Evolutionary conservation across 2,888 invertebrate genomes (phyloP), one percentile per base, ranked within the genome.

Genomic region (Hesperia comma): DNA sequence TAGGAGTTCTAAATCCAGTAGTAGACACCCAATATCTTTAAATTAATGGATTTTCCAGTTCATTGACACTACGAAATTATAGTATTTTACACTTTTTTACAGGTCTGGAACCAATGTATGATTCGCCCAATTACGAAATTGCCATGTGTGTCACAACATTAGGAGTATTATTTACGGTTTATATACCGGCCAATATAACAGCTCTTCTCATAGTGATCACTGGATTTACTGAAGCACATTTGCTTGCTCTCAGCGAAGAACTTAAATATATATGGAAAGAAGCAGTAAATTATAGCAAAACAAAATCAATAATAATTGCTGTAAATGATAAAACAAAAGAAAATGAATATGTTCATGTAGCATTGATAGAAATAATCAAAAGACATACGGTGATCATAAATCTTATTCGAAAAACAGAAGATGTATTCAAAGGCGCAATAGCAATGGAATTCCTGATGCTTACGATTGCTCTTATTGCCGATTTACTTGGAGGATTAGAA

Each of bases 91-190:
- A 37, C 21, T 21, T 4, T 37, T 53, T 15, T n/a, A 43, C 78
- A 88, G 87, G 87, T 69, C 70, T 87, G 2, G 83, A 86, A 43
- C 87, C 87, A 12, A 82, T 82, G 76, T 70, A 74, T 3, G 79
- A 84, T 61, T 75, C 83, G 6, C 87, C 87, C 0, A 83, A 86
- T 70, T 87, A 79, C 57, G 84, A 87, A 70, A 74, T 86, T 58
- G 80, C 82, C 0, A 74, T 74, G 8, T 26, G 71, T 0, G 4
- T 80, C 1, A 70, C 72, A 49, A 63, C 63, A 1, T 43, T 74
- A 0, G 73, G 72, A 3, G 72, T 80, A 0, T 67, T 71, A 6
- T 79, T 81, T 40, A 75, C 78, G 0, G 77, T 77, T n/a, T 84
- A 78, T 60, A 57, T 77, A 0, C 74, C 82, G 0, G 79, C 81